Evolutionary conservation across 2,888 invertebrate species (phyloP), one percentile per base, ranked within the genome.

Genomic region (Celastrina argiolus): DNA sequence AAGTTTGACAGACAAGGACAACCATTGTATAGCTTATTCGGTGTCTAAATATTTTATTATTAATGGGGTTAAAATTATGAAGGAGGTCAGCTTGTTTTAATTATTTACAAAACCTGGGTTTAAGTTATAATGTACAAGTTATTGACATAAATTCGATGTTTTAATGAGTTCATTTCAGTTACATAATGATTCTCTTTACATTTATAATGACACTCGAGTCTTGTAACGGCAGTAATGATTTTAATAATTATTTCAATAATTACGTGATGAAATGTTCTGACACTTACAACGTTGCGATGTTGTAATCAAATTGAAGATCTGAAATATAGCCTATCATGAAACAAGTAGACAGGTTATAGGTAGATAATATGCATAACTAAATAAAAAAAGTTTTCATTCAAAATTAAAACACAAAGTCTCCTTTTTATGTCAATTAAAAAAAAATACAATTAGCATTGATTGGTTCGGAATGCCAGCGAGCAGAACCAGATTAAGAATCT

Each of bases 191-290:
- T 51, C 51, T 22, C 51, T 51, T 22, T 51, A 51, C 51, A 51
- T 26, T 51, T 51, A 51, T 12, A 51, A 51, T 51, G 51, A 14
- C 8, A 22, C 51, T 51, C 16, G 22, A 51, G 18, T 51, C 8
- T 51, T 51, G 59, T 59, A 68, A 56, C 22, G 41, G 36, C 22
- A 64, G 42, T 64, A 64, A 67, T n/a, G 12, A 61, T 12, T 36
- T 22, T 26, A 12, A 22, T 26, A 18, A 51, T 51, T 51, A 51
- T 26, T 51, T 51, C 22, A 51, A 26, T 51, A 22, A 22, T 51
- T 26, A 51, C 51, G 14, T 26, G 12, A 51, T 51, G 22, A 51
- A 51, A 51, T 22, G 12, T 22, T 12, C 1, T 8, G 18, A 45
- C 3, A 10, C 16, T 16, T 36, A 3, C 41, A 2, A 41, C 14